Conservation (phyloP, 1,140 invertebrate genomes). For the Sycophila sp. region DNA sequence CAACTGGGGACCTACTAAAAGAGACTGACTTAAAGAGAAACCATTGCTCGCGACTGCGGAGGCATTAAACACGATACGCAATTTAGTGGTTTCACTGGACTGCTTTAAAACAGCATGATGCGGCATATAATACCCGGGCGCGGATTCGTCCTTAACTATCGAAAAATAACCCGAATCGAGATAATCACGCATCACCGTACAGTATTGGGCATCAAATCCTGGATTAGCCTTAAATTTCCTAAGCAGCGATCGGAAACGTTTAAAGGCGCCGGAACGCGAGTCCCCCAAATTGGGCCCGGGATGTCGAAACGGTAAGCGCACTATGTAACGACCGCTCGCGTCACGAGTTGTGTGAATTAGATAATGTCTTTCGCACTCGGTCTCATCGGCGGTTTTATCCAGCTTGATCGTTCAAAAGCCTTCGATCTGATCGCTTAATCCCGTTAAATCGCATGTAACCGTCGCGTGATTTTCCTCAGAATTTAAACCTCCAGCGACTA, state of each 20-base stretch:
- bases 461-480: neutral
- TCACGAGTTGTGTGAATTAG: neutral
- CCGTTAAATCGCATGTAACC: neutral
- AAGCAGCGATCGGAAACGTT: neutral
- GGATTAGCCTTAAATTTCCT: neutral
- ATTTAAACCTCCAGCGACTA: no score
- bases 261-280: neutral
- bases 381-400: neutral
- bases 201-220: neutral
- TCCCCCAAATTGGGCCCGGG: neutral
- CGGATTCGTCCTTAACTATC: neutral
- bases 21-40: conserved; percentile 46
- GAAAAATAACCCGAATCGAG: neutral
- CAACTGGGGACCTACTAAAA: conserved; percentile 33
- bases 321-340: neutral
- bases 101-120: conserved; percentile 59
- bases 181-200: neutral
- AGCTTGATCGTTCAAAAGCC: neutral
- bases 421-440: neutral
- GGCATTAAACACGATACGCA: conserved; percentile 57
- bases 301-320: neutral
- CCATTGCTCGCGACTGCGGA: conserved; percentile 43
- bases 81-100: conserved; percentile 47
- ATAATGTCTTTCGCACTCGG: neutral
- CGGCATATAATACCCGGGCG: conserved; percentile 51